phyloP scores from a whole-genome alignment of 1,140 invertebrate genomes.

The Melanaphis sacchari region DNA sequence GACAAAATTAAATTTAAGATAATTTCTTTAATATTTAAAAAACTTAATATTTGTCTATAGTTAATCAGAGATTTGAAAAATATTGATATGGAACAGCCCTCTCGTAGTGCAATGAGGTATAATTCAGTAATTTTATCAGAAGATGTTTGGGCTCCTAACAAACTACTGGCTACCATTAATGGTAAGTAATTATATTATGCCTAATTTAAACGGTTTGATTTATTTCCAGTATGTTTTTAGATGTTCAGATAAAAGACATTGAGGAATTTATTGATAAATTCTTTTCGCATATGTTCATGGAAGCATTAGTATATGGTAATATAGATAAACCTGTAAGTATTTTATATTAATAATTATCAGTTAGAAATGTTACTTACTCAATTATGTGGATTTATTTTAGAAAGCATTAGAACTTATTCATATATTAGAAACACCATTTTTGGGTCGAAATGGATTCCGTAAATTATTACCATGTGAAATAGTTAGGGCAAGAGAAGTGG shows the following conservation, averaged over 20 bases:
- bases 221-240: slow-evolving; percentile 64
- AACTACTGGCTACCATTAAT: slow-evolving; percentile 79
- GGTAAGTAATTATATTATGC: slow-evolving; percentile 66
- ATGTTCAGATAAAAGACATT: slow-evolving; percentile 76
- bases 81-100: slow-evolving; percentile 89
- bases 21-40: not conserved
- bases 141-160: slow-evolving; percentile 85
- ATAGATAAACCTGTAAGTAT: slow-evolving; percentile 62
- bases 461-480: slow-evolving; percentile 83
- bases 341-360: not conserved
- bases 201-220: not conserved
- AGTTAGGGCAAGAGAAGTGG: slow-evolving; percentile 80
- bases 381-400: slow-evolving; percentile 61
- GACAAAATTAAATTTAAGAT: not conserved
- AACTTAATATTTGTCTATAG: slow-evolving; percentile 64
- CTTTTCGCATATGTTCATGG: slow-evolving; percentile 80
- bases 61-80: slow-evolving; percentile 80
- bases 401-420: slow-evolving; percentile 45
- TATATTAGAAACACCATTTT: slow-evolving; percentile 56
- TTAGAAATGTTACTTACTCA: not conserved
- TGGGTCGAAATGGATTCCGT: slow-evolving; percentile 64
- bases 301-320: slow-evolving; percentile 88
- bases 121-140: slow-evolving; percentile 83
- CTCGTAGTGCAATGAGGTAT: slow-evolving; percentile 92
- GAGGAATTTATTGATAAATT: slow-evolving; percentile 78